Evolutionary conservation across 2,888 invertebrate genomes (phyloP).

Genomic region (Chironomus riparius): DNA sequence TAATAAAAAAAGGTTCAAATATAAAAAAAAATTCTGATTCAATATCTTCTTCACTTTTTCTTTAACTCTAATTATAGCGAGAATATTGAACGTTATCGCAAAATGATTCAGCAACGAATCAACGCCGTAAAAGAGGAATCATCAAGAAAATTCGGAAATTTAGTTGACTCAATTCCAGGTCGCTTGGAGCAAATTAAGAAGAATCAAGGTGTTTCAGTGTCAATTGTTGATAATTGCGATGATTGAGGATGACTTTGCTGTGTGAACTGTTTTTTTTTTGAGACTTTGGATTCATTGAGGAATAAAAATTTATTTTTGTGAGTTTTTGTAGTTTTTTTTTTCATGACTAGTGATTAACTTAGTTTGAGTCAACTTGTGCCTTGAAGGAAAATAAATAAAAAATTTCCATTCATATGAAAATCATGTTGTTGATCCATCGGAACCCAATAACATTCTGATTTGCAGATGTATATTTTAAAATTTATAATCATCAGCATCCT

Average conservation of each 20-base stretch:
- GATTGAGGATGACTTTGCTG: neutral
- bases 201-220: neutral
- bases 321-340: no score
- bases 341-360: no score
- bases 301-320: neutral
- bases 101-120: conserved; percentile 41
- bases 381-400: no score
- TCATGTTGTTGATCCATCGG: no score
- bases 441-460: no score
- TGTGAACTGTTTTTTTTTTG: neutral
- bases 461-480: no score
- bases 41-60: neutral
- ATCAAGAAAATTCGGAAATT: conserved; percentile 38
- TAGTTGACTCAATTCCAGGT: conserved; percentile 33
- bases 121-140: conserved; percentile 39
- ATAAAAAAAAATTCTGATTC: neutral
- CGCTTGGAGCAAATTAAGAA: conserved; percentile 6
- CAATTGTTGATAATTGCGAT: neutral
- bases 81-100: conserved; percentile 37
- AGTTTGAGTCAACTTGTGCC: no score
- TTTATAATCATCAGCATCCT: no score
- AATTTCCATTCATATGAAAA: no score
- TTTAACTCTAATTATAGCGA: conserved; percentile 22
- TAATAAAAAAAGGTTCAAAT: no score
- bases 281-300: neutral